Evolutionary conservation across 2,888 invertebrate species (phyloP).

Genomic region (Epinotia brunnichana): DNA sequence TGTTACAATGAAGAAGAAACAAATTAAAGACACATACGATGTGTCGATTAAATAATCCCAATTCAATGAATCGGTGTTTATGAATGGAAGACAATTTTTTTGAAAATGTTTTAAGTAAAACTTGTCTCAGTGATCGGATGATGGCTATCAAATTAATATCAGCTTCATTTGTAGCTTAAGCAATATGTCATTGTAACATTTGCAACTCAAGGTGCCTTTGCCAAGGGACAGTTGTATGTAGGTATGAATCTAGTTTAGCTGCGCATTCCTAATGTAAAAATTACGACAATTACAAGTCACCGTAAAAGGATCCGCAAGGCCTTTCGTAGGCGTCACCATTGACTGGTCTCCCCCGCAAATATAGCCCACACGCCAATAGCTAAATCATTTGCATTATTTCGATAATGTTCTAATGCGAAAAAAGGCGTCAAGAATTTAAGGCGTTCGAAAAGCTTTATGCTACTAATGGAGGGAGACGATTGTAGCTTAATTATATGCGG

Average conservation of each 20-base stretch:
- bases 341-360: conserved; percentile 68
- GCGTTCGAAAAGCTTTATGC: neutral
- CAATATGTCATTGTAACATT: conserved; percentile 1
- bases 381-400: conserved; percentile 43
- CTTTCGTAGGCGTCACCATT: conserved; percentile 70
- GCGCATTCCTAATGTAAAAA: conserved; percentile 60
- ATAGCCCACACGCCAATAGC: conserved; percentile 61
- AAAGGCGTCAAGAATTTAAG: conserved; percentile 18
- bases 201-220: neutral
- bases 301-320: conserved; percentile 72
- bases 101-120: no score
- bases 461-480: neutral
- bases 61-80: no score
- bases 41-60: no score
- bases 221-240: neutral
- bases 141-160: neutral
- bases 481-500: neutral
- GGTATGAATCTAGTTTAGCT: conserved; percentile 20
- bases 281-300: conserved; percentile 65
- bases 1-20: no score
- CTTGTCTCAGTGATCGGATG: no score
- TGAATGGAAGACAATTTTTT: no score
- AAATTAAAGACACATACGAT: no score
- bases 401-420: conserved; percentile 41
- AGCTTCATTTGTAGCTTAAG: neutral